Evolutionary conservation across 37 sponge, comb jelly and placozoan genomes (phyloP).

Genomic region (Haliclona indistincta): DNA sequence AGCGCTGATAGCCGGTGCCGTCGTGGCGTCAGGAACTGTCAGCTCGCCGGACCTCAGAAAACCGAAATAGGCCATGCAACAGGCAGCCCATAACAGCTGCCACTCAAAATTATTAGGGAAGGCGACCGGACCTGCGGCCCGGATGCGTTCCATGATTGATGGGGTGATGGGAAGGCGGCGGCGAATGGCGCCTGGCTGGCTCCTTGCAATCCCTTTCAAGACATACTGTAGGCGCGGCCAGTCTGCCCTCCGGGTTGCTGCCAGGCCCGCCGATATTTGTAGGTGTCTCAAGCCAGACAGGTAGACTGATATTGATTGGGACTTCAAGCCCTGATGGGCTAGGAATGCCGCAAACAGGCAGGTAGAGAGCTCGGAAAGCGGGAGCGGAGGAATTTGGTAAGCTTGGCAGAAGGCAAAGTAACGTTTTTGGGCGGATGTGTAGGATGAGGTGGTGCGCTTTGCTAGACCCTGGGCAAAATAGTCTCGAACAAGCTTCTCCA

Average conservation of each 20-base stretch:
- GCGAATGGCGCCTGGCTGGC: constrained; percentile 7
- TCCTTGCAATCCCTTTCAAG: constrained; percentile 13
- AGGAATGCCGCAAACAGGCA: too few species aligned
- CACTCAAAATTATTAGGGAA: neutral
- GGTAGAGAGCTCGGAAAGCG: too few species aligned
- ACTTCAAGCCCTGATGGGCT: too few species aligned
- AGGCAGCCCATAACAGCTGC: constrained; percentile 37
- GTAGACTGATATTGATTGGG: too few species aligned
- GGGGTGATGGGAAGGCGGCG: constrained; percentile 24
- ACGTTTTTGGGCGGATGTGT: too few species aligned
- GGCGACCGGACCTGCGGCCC: neutral
- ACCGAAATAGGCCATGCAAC: constrained; percentile 26
- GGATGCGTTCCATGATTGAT: neutral
- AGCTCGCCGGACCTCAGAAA: constrained; percentile 36
- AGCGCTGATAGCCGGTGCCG: neutral
- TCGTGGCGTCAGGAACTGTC: constrained; percentile 17
- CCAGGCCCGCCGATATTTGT: constrained; percentile 10
- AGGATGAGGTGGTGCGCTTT: neutral
- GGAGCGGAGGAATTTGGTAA: constrained; percentile 4
- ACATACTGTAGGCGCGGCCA: constrained; percentile 18
- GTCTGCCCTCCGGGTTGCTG: neutral
- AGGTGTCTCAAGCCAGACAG: constrained; percentile 33
- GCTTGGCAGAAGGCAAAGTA: constrained; percentile 28
- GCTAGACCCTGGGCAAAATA: constrained; percentile 22
- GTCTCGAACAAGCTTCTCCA: too few species aligned